Percentiles rank a stretch among this genome's conserved stretches.
These are phyloP conservation scores for Chlamydotis undulata DNA, from an alignment of 2,113 vertebrate species.

Conservation along the genomic window DNA sequence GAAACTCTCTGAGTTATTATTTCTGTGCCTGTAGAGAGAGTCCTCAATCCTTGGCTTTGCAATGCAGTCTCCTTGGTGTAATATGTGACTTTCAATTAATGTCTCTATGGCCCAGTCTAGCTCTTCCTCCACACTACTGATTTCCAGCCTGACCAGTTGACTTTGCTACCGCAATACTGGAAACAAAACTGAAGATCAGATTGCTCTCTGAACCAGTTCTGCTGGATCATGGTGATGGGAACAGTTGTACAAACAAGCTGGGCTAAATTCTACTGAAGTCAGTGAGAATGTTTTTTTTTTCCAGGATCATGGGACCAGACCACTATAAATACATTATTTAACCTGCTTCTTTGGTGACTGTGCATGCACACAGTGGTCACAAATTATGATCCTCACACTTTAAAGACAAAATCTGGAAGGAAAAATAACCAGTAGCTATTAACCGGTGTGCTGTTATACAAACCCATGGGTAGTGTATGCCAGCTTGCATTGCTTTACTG, in stretches of 20 bases:
- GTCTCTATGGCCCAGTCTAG: not conserved
- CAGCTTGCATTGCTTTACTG: not conserved
- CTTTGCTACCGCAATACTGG: not conserved
- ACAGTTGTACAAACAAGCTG: not conserved
- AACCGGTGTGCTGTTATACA: not conserved
- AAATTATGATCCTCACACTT: not conserved
- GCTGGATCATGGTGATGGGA: not conserved
- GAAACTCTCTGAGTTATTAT: not conserved
- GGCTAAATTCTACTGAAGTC: not conserved
- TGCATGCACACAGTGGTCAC: not conserved
- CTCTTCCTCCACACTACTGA: not conserved
- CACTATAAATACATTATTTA: not conserved
- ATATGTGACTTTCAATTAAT: not conserved
- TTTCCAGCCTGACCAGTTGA: not conserved
- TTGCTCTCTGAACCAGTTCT: not conserved
- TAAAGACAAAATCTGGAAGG: not conserved
- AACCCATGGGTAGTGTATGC: accelerated
- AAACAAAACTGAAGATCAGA: not conserved
- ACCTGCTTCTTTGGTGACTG: not conserved
- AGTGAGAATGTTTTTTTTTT: not conserved
- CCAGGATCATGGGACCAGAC: not conserved
- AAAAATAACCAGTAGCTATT: not conserved
- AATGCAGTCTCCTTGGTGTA: not conserved
- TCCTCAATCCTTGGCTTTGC: not conserved
- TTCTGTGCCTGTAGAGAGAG: not conserved